Conservation (phyloP, 2,113 vertebrate species). For the Tupaia tana region DNA sequence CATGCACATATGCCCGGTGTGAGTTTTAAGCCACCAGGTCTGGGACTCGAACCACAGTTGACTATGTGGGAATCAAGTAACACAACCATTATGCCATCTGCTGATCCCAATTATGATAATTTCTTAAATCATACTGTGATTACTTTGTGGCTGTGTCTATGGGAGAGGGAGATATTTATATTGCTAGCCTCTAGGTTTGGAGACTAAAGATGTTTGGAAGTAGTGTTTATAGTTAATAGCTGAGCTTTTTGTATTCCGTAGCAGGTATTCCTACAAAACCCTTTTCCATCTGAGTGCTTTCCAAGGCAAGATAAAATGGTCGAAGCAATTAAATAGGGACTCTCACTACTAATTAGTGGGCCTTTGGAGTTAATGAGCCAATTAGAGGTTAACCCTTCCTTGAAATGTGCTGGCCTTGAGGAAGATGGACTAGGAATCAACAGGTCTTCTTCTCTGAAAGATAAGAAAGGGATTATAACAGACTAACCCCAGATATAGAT, state of each 20-base stretch:
- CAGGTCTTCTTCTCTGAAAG: not conserved
- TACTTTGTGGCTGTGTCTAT: not conserved
- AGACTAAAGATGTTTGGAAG: not conserved
- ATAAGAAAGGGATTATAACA: not conserved
- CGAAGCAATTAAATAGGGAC: slow-evolving; percentile 45
- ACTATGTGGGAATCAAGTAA: no score
- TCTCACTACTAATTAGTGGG: slow-evolving; percentile 50
- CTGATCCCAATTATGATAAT: not conserved
- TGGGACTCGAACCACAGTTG: no score
- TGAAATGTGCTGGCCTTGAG: slow-evolving; percentile 37
- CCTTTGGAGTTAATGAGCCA: slow-evolving; percentile 41
- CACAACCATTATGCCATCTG: no score
- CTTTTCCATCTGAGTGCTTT: slow-evolving; percentile 29
- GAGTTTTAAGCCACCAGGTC: no score
- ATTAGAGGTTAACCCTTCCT: slow-evolving; percentile 52
- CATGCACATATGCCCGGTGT: no score
- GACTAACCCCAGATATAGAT: not conserved
- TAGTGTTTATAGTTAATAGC: not conserved
- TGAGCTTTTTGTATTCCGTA: not conserved
- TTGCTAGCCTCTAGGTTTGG: not conserved
- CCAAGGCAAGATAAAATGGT: slow-evolving; percentile 35
- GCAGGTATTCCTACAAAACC: not conserved
- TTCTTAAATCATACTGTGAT: not conserved
- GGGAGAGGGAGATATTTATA: not conserved
- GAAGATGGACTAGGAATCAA: not conserved